phyloP scores from a whole-genome alignment of 2,797 vertebrate genomes.

The Girardinus metallicus region DNA sequence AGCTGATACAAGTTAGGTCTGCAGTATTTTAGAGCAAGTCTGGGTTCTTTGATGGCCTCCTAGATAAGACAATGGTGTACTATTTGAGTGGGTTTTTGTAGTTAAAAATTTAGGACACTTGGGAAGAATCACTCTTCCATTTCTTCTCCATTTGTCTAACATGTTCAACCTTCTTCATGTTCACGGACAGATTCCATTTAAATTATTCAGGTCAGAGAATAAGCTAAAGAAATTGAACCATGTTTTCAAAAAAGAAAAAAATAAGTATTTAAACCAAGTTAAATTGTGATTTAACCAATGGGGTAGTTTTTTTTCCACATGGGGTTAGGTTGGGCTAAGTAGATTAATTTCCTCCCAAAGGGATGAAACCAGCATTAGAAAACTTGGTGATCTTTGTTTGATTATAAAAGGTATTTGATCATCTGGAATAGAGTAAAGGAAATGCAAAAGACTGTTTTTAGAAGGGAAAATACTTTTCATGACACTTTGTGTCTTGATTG shows the following conservation, averaged over 20 bases:
- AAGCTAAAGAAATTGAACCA: background rate
- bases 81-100: background rate
- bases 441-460: background rate
- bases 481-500: background rate
- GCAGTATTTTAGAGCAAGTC: background rate
- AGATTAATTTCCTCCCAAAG: background rate
- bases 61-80: background rate
- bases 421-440: background rate
- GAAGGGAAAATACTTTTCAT: background rate
- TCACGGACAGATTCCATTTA: background rate
- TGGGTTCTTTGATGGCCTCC: background rate
- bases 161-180: background rate
- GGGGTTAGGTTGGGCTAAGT: background rate
- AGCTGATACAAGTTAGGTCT: background rate
- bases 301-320: background rate
- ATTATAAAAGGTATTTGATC: background rate
- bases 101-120: background rate
- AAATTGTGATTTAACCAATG: background rate
- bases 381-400: background rate
- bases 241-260: background rate
- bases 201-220: background rate
- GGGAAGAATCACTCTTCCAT: background rate
- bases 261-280: background rate
- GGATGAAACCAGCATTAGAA: background rate
- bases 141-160: background rate